Percentiles rank a stretch among this genome's conserved stretches.
Conservation (phyloP, 2,888 invertebrate genomes). For the Ormyrus nitidulus region DNA sequence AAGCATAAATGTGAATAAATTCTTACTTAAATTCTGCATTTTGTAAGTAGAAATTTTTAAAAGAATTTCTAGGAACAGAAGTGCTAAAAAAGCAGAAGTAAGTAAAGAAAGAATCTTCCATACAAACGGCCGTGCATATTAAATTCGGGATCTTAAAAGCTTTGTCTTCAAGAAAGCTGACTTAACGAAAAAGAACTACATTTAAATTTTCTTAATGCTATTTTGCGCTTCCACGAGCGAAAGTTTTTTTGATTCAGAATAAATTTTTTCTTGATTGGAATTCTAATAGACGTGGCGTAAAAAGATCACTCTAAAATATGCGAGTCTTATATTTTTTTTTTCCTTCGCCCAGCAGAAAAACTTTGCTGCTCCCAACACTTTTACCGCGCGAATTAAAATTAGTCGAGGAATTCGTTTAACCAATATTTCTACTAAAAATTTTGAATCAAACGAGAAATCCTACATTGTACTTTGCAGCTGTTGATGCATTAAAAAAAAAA, state of each 20-base stretch:
- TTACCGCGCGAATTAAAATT: no score
- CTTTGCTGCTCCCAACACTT: no score
- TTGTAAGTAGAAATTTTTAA: no score
- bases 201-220: conserved; percentile 30
- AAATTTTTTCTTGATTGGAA: conserved; percentile 8
- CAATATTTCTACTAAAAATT: no score
- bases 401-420: no score
- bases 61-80: no score
- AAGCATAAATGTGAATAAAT: no score
- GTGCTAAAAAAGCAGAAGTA: no score
- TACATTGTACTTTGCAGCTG: no score
- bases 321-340: neutral
- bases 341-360: neutral
- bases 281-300: neutral
- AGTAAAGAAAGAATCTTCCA: conserved; percentile 15
- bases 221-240: neutral
- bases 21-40: no score
- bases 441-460: no score
- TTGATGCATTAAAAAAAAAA: no score
- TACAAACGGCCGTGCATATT: conserved; percentile 32
- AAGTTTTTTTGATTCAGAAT: conserved; percentile 19
- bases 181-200: conserved; percentile 6
- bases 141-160: conserved; percentile 36
- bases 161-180: conserved; percentile 27
- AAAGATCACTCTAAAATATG: conserved; percentile 8